phyloP scores from a whole-genome alignment of 2,888 invertebrate species.

The Slavum lentiscoides region DNA sequence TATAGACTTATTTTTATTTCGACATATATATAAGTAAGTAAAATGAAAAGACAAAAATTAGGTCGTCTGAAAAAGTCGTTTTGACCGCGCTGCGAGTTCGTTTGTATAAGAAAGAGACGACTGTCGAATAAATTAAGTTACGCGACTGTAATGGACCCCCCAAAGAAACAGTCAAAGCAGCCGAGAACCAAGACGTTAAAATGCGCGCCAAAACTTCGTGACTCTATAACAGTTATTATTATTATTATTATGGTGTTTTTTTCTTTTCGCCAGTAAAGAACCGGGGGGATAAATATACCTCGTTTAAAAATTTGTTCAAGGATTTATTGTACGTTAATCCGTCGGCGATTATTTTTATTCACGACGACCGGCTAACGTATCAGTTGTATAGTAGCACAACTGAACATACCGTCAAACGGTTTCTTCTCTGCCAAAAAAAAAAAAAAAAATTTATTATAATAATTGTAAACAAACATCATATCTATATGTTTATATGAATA shows the following conservation, averaged over 20 bases:
- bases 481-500: too few relatives aligned
- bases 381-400: neutral
- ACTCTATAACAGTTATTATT: neutral
- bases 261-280: neutral
- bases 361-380: too few relatives aligned
- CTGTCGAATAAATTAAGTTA: slow-evolving; percentile 9
- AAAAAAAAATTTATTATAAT: too few relatives aligned
- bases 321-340: neutral
- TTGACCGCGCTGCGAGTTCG: slow-evolving; percentile 11
- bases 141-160: slow-evolving; percentile 26
- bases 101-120: slow-evolving; percentile 2
- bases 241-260: neutral
- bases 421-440: too few relatives aligned
- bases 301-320: neutral
- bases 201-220: slow-evolving; percentile 27
- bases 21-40: neutral
- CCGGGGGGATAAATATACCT: neutral
- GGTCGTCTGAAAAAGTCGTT: slow-evolving; percentile 31
- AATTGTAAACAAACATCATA: too few relatives aligned
- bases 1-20: slow-evolving; percentile 13
- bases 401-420: too few relatives aligned
- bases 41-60: slow-evolving; percentile 6
- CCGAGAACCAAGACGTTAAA: slow-evolving; percentile 34
- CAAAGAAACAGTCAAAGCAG: slow-evolving; percentile 23
- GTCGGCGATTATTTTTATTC: neutral